A percentile compares a stretch with the other conserved stretches of the same genome.
phyloP scores from a whole-genome alignment of 2,113 vertebrate species.

The Corythaixoides concolor region DNA sequence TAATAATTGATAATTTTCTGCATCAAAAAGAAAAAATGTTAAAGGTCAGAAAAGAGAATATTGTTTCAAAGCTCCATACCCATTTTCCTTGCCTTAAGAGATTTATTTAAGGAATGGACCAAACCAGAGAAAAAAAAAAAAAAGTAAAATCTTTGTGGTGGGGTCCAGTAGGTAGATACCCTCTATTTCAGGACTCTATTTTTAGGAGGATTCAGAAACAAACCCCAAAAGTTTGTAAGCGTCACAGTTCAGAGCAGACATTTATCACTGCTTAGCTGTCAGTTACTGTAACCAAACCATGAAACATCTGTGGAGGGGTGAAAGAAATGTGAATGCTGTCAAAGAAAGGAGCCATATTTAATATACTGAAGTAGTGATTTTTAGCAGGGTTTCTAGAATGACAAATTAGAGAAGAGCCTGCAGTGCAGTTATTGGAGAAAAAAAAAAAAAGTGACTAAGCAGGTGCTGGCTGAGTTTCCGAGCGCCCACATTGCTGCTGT shows the following conservation, averaged over 20 bases:
- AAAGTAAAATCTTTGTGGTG: background rate
- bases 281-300: background rate
- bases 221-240: background rate
- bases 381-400: background rate
- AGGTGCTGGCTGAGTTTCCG: constrained; percentile 11
- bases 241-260: background rate
- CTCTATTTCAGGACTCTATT: background rate
- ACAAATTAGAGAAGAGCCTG: background rate
- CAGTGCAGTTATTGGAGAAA: background rate
- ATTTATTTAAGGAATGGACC: background rate
- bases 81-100: background rate
- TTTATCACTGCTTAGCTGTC: background rate
- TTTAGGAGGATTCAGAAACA: background rate
- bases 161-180: background rate
- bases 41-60: background rate
- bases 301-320: background rate
- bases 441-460: background rate
- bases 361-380: background rate
- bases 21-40: background rate
- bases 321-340: background rate
- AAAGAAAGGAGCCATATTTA: background rate
- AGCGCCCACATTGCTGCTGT: background rate
- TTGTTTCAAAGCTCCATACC: background rate
- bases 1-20: background rate
- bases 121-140: background rate